phyloP scores from a whole-genome alignment of 2,113 vertebrate species.

The Ciconia maguari region DNA sequence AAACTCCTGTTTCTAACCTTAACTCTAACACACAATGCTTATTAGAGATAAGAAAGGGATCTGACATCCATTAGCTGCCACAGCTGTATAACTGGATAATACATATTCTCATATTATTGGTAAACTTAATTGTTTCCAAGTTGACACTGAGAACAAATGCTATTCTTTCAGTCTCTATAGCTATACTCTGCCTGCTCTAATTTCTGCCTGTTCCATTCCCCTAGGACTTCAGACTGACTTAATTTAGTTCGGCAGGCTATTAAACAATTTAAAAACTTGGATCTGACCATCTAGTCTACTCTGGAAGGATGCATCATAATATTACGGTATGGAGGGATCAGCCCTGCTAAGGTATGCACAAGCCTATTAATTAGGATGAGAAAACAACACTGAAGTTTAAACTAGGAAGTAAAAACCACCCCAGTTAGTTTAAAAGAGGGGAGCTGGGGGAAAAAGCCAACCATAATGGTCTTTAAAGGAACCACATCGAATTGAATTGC shows the following conservation, averaged over 20 bases:
- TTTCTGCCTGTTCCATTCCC: no score
- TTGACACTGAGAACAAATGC: background rate
- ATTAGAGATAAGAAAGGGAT: background rate
- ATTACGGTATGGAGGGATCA: rapidly evolving
- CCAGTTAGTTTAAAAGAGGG: background rate
- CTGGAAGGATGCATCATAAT: background rate
- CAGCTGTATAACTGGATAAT: background rate
- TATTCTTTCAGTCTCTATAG: rapidly evolving
- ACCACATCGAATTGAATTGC: rapidly evolving
- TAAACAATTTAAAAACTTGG: background rate
- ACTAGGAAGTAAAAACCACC: background rate
- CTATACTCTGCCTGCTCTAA: background rate
- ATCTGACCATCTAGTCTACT: background rate
- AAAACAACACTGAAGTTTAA: background rate
- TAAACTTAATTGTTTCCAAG: background rate
- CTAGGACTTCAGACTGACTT: background rate
- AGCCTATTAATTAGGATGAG: no score
- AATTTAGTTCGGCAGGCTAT: background rate
- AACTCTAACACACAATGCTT: background rate
- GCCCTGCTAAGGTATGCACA: background rate
- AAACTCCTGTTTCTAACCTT: rapidly evolving
- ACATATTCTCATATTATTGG: rapidly evolving
- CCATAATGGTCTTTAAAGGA: background rate
- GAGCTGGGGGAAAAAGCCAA: background rate
- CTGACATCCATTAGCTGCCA: background rate